A percentile compares a stretch with the other conserved stretches of the same genome.
phyloP scores from a whole-genome alignment of 2,888 invertebrate genomes.

The Pyralis farinalis region DNA sequence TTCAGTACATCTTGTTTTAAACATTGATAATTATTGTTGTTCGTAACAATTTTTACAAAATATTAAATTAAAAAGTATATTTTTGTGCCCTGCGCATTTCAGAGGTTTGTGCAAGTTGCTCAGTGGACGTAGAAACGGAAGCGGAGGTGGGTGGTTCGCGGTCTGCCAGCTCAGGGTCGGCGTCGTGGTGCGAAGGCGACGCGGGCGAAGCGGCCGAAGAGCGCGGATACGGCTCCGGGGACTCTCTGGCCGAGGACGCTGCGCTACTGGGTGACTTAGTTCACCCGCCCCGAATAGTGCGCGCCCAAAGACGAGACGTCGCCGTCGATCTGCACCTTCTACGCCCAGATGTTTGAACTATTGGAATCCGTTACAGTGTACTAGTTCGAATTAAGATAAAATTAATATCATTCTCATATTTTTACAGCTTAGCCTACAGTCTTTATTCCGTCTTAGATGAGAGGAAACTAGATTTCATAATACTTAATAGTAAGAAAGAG shows the following conservation, averaged over 20 bases:
- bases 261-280: slow-evolving; percentile 59
- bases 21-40: too few relatives aligned
- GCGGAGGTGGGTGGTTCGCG: slow-evolving; percentile 56
- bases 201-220: slow-evolving; percentile 61
- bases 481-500: slow-evolving; percentile 10
- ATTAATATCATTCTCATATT: background rate
- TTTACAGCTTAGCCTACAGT: background rate
- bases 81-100: slow-evolving; percentile 31
- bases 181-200: slow-evolving; percentile 79
- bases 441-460: background rate
- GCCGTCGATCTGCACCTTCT: slow-evolving; percentile 72
- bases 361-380: slow-evolving; percentile 1
- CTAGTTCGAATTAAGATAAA: slow-evolving; percentile 3
- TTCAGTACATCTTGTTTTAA: too few relatives aligned
- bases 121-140: slow-evolving; percentile 72
- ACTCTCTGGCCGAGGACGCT: slow-evolving; percentile 74
- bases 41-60: too few relatives aligned
- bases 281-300: slow-evolving; percentile 45
- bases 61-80: too few relatives aligned
- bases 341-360: slow-evolving; percentile 62
- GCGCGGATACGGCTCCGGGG: slow-evolving; percentile 77
- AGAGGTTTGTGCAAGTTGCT: slow-evolving; percentile 72
- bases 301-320: slow-evolving; percentile 63
- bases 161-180: slow-evolving; percentile 71
- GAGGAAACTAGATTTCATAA: too few relatives aligned